Evolutionary conservation across 2,888 invertebrate genomes (phyloP), one percentile per base, ranked within the genome.

Genomic region (Cheilosia urbana): DNA sequence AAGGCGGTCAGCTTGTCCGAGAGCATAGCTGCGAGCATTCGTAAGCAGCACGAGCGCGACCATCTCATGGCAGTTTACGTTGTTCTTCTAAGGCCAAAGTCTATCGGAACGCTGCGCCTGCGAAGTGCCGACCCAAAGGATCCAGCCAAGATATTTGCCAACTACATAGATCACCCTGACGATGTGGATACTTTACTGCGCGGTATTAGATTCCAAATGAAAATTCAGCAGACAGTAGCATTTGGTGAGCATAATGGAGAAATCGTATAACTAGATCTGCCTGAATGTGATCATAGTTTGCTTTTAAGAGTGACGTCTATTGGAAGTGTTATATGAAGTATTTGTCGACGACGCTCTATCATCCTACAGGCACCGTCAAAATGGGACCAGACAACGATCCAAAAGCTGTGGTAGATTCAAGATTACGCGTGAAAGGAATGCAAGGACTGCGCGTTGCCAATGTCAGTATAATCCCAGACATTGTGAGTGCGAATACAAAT

Each of bases 401-500:
- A 0, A 92, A 91, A 1, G 93, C 96, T 0, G 96, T 96, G 0
- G 96, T 96, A 0, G 94, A 95, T 90, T 93, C 95, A 0, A 91
- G 94, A 49, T 90, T 96, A 4, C 93, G 93, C 83, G 95, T 96
- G 0, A 93, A 95, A 77, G 95, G 95, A 0, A 92, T 96, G 0
- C 90, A 93, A 19, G 94, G 94, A 13, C 91, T 96, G 1, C 93
- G 96, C 47, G 95, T 96, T 0, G 94, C 94, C 0, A 96, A 96
- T 90, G 96, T 96, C 0, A 96, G 96, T 69, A 94, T 97, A 53
- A 97, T 97, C 96, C 97, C 96, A 0, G 93, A 91, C 2, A 94
- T 96, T 60, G 93, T 95, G 0, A 96, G 96, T 89, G 96, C 95
- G 5, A 97, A 97, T 91, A 96, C 96, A 0, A 97, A 97, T 90